Evolutionary conservation across 2,797 vertebrate genomes (phyloP), one percentile per base, ranked within the genome.

Genomic region (Mionectes olivaceus): DNA sequence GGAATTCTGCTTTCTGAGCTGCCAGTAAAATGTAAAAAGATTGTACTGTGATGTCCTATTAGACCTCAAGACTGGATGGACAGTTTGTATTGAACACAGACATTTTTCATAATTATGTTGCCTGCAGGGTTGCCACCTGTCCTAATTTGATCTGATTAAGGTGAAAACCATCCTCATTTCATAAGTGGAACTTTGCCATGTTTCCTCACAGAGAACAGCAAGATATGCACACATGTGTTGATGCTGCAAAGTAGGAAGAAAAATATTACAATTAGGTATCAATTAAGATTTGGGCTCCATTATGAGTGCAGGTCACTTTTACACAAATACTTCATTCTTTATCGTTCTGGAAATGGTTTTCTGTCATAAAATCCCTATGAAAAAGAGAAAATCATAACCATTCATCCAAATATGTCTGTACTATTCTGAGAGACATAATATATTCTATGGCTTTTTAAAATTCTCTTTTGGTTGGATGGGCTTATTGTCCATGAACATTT

Each of bases 51-150:
- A 76, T 91, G 92, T 96, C 93, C 95, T 96, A 30, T 95, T 91
- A 95, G 94, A 89, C 52, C 77, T 91, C 91, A 65, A 87, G 91
- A 85, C 87, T 94, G 73, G 71, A 97, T 97, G 95, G 95, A 95
- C 95, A 91, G 95, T 94, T 96, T 94, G 76, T 56, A 46, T 87
- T 64, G 91, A 95, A 88, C 91, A 80, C 80, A 89, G 75, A 84
- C 94, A 93, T 97, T 98, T 97, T 97, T 98, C 96, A 94, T 97
- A 96, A 98, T 98, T 97, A 97, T 63, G 84, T 95, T 96, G 94
- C 98, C 97, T 97, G 94, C 96, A 90, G 97, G 96, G 97, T 96
- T 97, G 92, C 97, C 98, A 98, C 97, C 97, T 98, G 98, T 94
- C 97, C 97, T 97, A 90, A 97, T 98, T 97, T 96, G 93, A 97